These are phyloP conservation scores for Illadopsis cleaveri DNA, from an alignment of 2,113 vertebrate species.

Conservation along the genomic window DNA sequence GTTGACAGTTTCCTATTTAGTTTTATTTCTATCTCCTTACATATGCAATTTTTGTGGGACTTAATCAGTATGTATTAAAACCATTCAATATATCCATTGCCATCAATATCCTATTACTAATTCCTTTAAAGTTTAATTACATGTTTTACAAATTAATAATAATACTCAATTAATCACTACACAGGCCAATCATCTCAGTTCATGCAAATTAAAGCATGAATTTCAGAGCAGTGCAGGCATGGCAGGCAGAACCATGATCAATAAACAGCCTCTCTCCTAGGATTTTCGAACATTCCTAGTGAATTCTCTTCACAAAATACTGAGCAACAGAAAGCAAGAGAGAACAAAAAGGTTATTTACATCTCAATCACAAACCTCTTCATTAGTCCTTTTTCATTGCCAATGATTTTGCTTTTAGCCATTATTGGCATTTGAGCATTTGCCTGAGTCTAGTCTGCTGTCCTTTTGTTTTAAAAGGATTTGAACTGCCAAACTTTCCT, in stretches of 20 bases:
- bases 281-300: background rate
- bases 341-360: background rate
- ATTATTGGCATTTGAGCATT: background rate
- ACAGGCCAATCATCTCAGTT: background rate
- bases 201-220: background rate
- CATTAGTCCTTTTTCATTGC: background rate
- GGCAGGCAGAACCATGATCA: background rate
- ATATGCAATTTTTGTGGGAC: background rate
- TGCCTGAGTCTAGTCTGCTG: background rate
- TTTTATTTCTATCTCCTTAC: background rate
- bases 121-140: background rate
- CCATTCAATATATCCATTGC: background rate
- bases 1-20: background rate
- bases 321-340: background rate
- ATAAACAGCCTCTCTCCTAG: background rate
- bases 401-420: background rate
- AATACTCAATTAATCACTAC: background rate
- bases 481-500: background rate
- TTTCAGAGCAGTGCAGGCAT: background rate
- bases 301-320: slow-evolving; percentile 10
- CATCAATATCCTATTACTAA: background rate
- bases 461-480: background rate
- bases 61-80: background rate
- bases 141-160: background rate
- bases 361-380: background rate